Base-by-base conservation (phyloP, 2,797 vertebrate genomes). In the Dromococcyx pavoninus region DNA sequence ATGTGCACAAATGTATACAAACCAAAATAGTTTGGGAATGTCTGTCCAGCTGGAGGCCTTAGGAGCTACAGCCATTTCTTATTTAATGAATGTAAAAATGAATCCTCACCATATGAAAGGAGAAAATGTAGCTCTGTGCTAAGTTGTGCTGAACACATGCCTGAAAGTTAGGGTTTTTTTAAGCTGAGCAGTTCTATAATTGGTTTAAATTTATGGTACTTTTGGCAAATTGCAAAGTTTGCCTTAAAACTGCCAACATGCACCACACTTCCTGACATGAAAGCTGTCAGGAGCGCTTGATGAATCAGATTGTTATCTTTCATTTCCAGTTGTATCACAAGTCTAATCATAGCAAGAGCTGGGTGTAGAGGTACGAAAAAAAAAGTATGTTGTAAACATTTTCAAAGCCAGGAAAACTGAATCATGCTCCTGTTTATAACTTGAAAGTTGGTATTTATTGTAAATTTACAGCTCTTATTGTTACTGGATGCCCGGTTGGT, bases 321-420 rank as follows among this genome's bases (percentile, higher is more conserved):
- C 35, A 64, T 64, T 92, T 72, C 39, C 83, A 85, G 65, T 88
- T 94, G 87, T 90, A 72, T 80, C 60, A 60, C 70, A 43, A 17
- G 33, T 71, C 70, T 90, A 73, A 80, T 80, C 78, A 72, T 27
- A 84, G 69, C 10, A 30, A 87, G 53, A 62, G 53, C 69, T 66
- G 73, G 37, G 58, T 53, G 73, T 57, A 58, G 58, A 71, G 33
- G 25, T 60, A 61, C 17, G 21, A 30, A 66, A 61, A 46, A 48
- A 57, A 30, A 3, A 21, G 11, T 39, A 33, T 13, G 6, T 17
- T 70, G 33, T 87, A 72, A 92, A 87, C 74, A 44, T 58, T 89
- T 87, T 90, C 65, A 92, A 90, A 80, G 74, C 37, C 74, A 87
- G 93, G 87, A 76, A 92, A 44, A 77, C 70, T 46, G 74, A 87